These are phyloP conservation scores for Melanostoma scalare DNA, from an alignment of 2,888 invertebrate species.

Conservation along the genomic window DNA sequence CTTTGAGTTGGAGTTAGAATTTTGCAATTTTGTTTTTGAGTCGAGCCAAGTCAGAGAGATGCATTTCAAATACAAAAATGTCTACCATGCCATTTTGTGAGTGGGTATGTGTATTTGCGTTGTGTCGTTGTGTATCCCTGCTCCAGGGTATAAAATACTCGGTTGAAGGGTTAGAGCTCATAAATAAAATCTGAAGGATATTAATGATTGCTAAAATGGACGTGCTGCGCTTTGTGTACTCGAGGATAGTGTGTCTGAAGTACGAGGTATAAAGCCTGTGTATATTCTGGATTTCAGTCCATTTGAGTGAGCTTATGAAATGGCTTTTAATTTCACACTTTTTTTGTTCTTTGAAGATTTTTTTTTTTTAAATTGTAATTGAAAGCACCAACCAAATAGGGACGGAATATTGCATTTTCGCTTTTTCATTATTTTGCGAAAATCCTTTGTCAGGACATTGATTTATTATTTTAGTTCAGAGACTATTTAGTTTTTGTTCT, in stretches of 20 bases:
- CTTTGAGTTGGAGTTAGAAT: conserved; percentile 54
- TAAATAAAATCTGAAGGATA: conserved; percentile 71
- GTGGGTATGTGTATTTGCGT: neutral
- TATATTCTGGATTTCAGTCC: conserved; percentile 37
- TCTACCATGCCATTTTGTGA: conserved; percentile 2
- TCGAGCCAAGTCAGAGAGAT: conserved; percentile 27
- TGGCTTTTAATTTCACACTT: conserved; percentile 67
- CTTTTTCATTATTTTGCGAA: conserved; percentile 46
- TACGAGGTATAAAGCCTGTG: neutral
- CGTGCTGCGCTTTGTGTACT: conserved; percentile 54
- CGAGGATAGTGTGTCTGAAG: neutral
- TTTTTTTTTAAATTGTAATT: conserved; percentile 55
- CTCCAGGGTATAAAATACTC: conserved; percentile 26
- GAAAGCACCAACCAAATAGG: conserved; percentile 33
- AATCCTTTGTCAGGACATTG: conserved; percentile 55
- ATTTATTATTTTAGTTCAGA: conserved; percentile 56
- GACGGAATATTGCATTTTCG: conserved; percentile 34
- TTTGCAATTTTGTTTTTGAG: conserved; percentile 47
- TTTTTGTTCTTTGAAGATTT: conserved; percentile 2
- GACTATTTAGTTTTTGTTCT: neutral
- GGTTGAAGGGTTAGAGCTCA: conserved; percentile 55
- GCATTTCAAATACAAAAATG: conserved; percentile 42
- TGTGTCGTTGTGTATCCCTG: conserved; percentile 4
- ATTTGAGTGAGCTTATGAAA: conserved; percentile 66
- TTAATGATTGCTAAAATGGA: conserved; percentile 69